phyloP scores from a whole-genome alignment of 2,888 invertebrate genomes.

The Eristalis arbustorum region DNA sequence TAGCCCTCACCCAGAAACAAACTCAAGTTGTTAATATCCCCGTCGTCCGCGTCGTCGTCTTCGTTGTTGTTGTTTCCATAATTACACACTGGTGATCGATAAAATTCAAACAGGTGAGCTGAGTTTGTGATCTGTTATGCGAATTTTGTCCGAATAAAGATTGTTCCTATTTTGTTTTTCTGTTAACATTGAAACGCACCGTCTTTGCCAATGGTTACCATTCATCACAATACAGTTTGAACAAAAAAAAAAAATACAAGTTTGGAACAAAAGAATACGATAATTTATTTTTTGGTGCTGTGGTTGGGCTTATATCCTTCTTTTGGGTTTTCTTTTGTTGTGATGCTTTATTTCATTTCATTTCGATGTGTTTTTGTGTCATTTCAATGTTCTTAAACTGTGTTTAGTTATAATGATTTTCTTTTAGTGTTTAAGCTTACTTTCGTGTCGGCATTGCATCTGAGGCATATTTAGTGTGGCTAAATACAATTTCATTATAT shows the following conservation, averaged over 20 bases:
- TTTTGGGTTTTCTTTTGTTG: conserved; percentile 23
- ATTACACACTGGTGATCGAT: conserved; percentile 22
- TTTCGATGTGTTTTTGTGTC: conserved; percentile 30
- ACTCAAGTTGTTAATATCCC: conserved; percentile 55
- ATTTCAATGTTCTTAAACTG: not conserved
- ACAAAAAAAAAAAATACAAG: not conserved
- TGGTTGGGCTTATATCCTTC: conserved; percentile 62
- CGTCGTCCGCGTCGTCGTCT: conserved; percentile 22
- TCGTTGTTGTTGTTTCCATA: conserved; percentile 22
- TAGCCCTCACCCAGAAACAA: conserved; percentile 55
- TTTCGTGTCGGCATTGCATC: conserved; percentile 45
- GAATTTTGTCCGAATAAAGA: conserved; percentile 46
- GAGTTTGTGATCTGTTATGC: conserved; percentile 48
- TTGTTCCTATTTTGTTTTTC: conserved; percentile 33
- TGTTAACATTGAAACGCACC: conserved; percentile 62
- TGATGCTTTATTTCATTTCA: conserved; percentile 28
- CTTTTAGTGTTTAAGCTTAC: conserved; percentile 29
- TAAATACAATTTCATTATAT: conserved; percentile 5
- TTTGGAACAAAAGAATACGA: not conserved
- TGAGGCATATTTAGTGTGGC: conserved; percentile 11
- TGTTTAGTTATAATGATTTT: conserved; percentile 39
- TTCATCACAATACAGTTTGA: conserved; percentile 31
- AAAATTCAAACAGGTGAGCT: conserved; percentile 44
- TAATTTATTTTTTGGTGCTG: conserved; percentile 55
- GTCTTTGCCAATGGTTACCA: conserved; percentile 62